Percentiles rank a stretch among this genome's conserved stretches.
Conservation (phyloP, 2,888 invertebrate species). For the Mesoligia furuncula region DNA sequence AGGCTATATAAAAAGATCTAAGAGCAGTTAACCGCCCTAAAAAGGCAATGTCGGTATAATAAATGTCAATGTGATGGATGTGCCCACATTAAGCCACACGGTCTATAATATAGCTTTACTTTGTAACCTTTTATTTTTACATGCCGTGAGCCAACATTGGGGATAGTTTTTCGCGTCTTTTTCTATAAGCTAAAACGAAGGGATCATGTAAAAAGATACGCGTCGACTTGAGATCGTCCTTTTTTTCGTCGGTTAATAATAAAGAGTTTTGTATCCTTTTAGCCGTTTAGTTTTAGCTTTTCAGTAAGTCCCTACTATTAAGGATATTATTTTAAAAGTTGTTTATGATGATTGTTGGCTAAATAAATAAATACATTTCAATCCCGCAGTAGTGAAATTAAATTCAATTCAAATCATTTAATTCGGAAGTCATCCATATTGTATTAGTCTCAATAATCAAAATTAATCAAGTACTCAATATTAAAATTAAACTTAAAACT, state of each 20-base stretch:
- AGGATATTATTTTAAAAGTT: neutral
- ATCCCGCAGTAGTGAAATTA: no score
- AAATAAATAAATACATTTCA: neutral
- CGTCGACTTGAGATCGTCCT: neutral
- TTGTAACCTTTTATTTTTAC: constrained; percentile 33
- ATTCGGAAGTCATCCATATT: no score
- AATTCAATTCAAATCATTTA: no score
- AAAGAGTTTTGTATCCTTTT: neutral
- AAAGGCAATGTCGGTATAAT: constrained; percentile 48
- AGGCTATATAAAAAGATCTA: constrained; percentile 42
- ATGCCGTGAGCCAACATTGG: neutral
- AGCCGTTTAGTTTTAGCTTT: neutral
- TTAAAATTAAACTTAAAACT: no score
- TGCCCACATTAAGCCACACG: constrained; percentile 32
- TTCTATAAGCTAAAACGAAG: neutral
- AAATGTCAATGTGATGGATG: constrained; percentile 64
- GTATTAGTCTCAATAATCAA: no score
- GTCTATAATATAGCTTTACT: constrained; percentile 6
- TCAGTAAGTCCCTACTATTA: neutral
- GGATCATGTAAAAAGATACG: neutral
- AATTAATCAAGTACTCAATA: no score
- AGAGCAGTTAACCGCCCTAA: constrained; percentile 35
- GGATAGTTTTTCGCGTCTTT: neutral
- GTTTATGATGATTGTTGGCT: neutral
- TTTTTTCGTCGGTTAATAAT: neutral